phyloP scores from a whole-genome alignment of 2,797 vertebrate genomes.

The Pelodytes ibericus region DNA sequence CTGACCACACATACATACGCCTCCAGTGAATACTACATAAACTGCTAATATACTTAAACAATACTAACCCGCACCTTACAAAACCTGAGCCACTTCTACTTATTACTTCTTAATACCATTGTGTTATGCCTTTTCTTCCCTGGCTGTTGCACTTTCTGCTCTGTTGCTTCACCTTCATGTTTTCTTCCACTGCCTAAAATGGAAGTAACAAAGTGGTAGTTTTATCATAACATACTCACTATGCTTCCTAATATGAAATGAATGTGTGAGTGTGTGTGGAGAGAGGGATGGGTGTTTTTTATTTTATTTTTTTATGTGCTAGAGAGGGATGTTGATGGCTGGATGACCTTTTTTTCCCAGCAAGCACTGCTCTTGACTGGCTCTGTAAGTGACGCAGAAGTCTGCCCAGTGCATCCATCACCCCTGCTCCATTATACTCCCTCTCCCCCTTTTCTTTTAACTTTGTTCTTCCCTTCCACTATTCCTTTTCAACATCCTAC shows the following conservation, averaged over 20 bases:
- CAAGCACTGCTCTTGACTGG: conserved; percentile 75
- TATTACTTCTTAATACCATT: too few species aligned
- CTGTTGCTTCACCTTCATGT: not conserved
- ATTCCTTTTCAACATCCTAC: conserved; percentile 3
- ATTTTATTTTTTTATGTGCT: too few species aligned
- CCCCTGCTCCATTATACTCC: conserved; percentile 63
- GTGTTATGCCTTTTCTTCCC: too few species aligned
- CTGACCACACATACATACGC: too few species aligned
- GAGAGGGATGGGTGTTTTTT: not conserved
- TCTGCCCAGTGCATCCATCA: conserved; percentile 70
- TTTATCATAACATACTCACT: not conserved
- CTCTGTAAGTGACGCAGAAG: conserved; percentile 73
- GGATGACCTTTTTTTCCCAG: conserved; percentile 35
- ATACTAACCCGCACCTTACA: too few species aligned
- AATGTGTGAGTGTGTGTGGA: not conserved
- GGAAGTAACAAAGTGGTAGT: not conserved
- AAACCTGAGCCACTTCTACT: too few species aligned
- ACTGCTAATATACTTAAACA: too few species aligned
- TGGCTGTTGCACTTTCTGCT: too few species aligned
- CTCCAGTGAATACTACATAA: too few species aligned
- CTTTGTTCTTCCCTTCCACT: conserved; percentile 72
- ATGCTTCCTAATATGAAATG: not conserved
- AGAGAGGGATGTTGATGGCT: conserved; percentile 11
- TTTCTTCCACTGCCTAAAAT: not conserved
- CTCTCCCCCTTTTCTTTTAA: conserved; percentile 66